Base-by-base conservation (phyloP, 1,140 invertebrate genomes). In the Drosophila athabasca region DNA sequence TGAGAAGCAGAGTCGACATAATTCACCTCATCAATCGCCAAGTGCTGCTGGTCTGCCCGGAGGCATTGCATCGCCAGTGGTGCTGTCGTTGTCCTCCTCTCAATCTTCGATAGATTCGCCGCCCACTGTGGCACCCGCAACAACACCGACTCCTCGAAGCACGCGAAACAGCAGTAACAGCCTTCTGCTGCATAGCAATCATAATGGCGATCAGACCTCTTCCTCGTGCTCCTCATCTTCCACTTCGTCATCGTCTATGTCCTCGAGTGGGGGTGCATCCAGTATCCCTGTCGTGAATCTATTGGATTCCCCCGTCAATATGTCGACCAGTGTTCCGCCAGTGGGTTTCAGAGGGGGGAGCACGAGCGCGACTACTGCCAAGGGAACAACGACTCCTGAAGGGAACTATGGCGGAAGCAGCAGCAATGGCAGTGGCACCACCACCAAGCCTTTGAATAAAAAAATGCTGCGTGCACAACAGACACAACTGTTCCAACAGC, bases 381-480 rank as follows among this genome's bases (percentile, higher is more conserved):
- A 39, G 35, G 35, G 35, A 5, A 5, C 11, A 3, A 5, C 35
- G 13, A 39, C 35, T 13, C 4, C 35, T 13, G 35, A 39, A 13
- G 35, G 35, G 44, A 22, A 45, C 24, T 26, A 13, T 17, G 17
- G 24, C 49, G 43, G 50, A 35, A 31, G 39, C 48, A 57, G 31
- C 57, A 59, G 46, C 44, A 59, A 43, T 39, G 58, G 15, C 41
- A 70, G 39, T 39, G 35, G 35, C 35, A 39, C 35, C 11, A 31
- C 29, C 29, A 35, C 51, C 62, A 91, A 91, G 59, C 88, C 90
- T 4, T 53, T 91, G 6, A 91, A 91, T 62, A 91, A 91, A 48
- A 91, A 91, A 88, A 80, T 91, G 79, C 52, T 91, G 62, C 81
- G 90, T 19, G 90, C 90, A 0, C 90, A 91, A 58, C 90, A 91